Evolutionary conservation across 2,888 invertebrate genomes (phyloP), one percentile per base, ranked within the genome.

Genomic region (Archaeoteleia sp.): DNA sequence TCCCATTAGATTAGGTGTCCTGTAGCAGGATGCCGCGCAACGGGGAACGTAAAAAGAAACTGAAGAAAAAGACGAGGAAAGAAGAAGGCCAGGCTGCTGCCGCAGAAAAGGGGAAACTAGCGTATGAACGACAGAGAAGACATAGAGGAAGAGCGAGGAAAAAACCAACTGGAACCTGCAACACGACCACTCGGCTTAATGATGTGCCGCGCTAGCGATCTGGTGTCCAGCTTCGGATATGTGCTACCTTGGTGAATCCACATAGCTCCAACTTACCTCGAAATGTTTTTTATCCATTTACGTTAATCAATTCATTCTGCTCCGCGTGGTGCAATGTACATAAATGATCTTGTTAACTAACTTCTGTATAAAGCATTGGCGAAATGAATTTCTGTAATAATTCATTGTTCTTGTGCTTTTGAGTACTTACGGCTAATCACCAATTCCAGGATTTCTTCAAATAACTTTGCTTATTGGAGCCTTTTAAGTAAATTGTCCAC

Each of bases 121-220:
- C 40, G 49, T 46, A 57, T 42, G 42, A 60, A 35, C 62, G 49
- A 40, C 48, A 29, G 45, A 58, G 43, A 43, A 35, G 27, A 49
- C 40, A 34, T 42, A 62, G 61, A 60, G 51, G 53, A 32, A 30
- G 35, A 23, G 51, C 39, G 48, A 48, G 51, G 70, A 75, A 77
- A 74, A 76, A 69, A 73, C 70, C 46, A 67, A 71, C 69, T 62
- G 49, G 63, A 72, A 65, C 54, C 71, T 68, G 74, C 78, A 78
- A 82, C 83, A 79, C 75, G 80, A 73, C 77, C 79, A 74, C 78
- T 79, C 73, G 77, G 78, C 78, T 81, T 82, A 82, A 83, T 81
- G 82, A 83, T 82, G 82, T 79, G 78, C 75, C 77, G 74, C 74
- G 75, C 74, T 71, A 74, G 73, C 72, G 74, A 74, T 74, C 71